Base-by-base conservation (phyloP, 2,797 vertebrate genomes). In the Loris lydekkerianus region DNA sequence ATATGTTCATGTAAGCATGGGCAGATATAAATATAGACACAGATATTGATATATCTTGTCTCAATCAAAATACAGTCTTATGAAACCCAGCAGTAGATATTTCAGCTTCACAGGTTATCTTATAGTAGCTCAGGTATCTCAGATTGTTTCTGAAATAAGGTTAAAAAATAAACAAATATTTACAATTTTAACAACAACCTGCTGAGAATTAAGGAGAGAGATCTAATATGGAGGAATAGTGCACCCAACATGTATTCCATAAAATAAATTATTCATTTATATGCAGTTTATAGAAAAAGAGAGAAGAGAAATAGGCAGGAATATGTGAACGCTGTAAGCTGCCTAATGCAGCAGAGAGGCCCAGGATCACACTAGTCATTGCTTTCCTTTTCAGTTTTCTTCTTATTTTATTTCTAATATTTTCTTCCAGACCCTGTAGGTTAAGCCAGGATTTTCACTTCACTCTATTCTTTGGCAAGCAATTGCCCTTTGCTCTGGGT, bases 401-500 rank as follows among this genome's bases (percentile, higher is more conserved):
- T 85, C 75, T 91, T 89, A 61, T 81, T 96, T 96, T 89, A 49
- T 94, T 94, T 92, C 84, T 77, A 91, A 58, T 87, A 96, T 96
- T 96, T 95, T 88, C 95, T 89, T 91, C 86, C 37, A 67, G 34
- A 80, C 27, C 25, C 56, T 13, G 78, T 82, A 77, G 70, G 63
- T 83, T 88, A 96, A 93, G 69, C 88, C 91, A 93, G 72, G 80
- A 89, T 95, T 97, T 96, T 87, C 72, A 37, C 53, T 93, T 94
- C 73, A 61, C 82, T 81, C 58, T 40, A 86, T 89, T 84, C 85
- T 86, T 78, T 89, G 58, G n/a, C 67, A 96, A 91, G 91, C 29
- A 87, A 94, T 96, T 96, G 80, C 84, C 75, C 83, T 97, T 95
- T 96, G 89, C 67, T 86, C 93, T 91, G 29, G n/a, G 53, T 69